Conservation (phyloP, 2,797 vertebrate species). For the Leptodactylus fallax region DNA sequence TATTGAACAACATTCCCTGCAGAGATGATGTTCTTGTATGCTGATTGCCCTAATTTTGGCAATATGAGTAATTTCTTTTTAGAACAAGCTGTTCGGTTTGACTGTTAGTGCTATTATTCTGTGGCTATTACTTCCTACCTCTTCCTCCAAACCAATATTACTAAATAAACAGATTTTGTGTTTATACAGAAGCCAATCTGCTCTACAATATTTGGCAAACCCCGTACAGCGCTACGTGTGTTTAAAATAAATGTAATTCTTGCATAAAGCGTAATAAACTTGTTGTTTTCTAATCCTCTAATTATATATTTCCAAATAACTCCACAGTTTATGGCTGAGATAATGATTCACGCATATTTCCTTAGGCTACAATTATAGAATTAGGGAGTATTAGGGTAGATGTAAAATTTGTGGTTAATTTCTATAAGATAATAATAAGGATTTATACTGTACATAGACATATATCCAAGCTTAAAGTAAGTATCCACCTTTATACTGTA, state of each 20-base stretch:
- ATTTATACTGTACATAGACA: neutral
- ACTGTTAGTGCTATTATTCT: constrained; percentile 51
- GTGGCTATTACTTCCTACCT: constrained; percentile 5
- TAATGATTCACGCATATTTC: constrained; percentile 5
- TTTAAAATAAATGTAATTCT: constrained; percentile 16
- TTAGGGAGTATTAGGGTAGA: constrained; percentile 15
- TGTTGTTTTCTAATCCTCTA: constrained; percentile 36
- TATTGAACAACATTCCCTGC: constrained; percentile 61
- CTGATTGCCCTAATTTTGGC: constrained; percentile 61
- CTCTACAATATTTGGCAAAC: constrained; percentile 50
- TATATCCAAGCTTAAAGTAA: too few species aligned
- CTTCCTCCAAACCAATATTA: constrained; percentile 42
- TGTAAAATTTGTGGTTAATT: constrained; percentile 2
- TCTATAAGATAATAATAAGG: neutral
- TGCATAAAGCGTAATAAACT: neutral
- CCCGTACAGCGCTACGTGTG: neutral
- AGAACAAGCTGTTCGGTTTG: constrained; percentile 58
- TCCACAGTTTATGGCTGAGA: constrained; percentile 18
- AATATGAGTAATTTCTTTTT: constrained; percentile 60
- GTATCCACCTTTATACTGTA: too few species aligned
- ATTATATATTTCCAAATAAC: constrained; percentile 35
- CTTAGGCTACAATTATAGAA: constrained; percentile 23
- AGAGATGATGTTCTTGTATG: constrained; percentile 58
- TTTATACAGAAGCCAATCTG: constrained; percentile 55
- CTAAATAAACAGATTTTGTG: constrained; percentile 54